Conservation (phyloP, 23 tunicate genomes). For the Trididemnum clinides region DNA sequence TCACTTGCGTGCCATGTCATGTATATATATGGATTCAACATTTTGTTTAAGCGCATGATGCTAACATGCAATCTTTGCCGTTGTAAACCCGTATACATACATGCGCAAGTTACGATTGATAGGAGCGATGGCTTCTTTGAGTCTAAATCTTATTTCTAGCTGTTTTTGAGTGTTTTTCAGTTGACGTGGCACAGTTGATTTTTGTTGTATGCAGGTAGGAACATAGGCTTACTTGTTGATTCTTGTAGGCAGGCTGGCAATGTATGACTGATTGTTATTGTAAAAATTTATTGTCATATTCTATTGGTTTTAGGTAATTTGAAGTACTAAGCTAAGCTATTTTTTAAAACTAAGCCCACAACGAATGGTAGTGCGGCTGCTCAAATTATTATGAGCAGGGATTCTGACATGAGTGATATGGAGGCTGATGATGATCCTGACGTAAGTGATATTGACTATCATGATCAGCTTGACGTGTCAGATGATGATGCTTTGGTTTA, state of each 20-base stretch:
- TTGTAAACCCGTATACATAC: too few relatives aligned
- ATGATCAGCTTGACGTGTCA: background rate
- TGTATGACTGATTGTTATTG: background rate
- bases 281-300: background rate
- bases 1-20: too few relatives aligned
- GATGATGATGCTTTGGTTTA: background rate
- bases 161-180: too few relatives aligned
- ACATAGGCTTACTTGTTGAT: background rate
- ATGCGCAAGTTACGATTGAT: too few relatives aligned
- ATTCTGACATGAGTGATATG: background rate
- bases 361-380: background rate
- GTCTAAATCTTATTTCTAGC: too few relatives aligned
- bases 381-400: constrained; percentile 6
- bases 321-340: background rate
- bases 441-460: background rate
- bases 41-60: too few relatives aligned
- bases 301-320: background rate
- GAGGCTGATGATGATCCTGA: background rate
- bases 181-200: background rate
- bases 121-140: too few relatives aligned
- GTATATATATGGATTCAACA: too few relatives aligned
- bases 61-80: too few relatives aligned
- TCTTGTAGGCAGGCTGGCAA: background rate
- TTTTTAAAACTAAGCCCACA: background rate
- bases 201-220: background rate